phyloP scores from a whole-genome alignment of 1,140 invertebrate genomes.

The Cheumatopsyche charites region DNA sequence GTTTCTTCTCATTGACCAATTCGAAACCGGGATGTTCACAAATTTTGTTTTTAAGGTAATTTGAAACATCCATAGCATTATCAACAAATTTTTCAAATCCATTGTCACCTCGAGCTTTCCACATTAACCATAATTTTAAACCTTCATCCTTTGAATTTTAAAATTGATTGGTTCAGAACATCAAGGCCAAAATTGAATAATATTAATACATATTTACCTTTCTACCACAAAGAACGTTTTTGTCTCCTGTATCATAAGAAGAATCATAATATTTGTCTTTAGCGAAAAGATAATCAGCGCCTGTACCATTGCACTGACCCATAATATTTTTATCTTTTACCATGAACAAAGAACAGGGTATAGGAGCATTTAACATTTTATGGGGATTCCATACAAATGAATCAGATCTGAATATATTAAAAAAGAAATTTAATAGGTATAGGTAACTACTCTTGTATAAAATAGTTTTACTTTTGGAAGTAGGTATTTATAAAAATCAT shows the following conservation, averaged over 20 bases:
- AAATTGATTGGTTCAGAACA: no score
- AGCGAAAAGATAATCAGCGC: constrained; percentile 88
- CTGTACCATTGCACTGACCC: constrained; percentile 75
- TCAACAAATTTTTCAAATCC: constrained; percentile 68
- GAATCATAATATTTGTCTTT: constrained; percentile 94
- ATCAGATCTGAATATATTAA: constrained; percentile 60
- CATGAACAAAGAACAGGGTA: constrained; percentile 87
- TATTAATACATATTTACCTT: constrained; percentile 62
- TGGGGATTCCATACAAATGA: constrained; percentile 94
- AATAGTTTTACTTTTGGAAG: no score
- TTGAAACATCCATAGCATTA: constrained; percentile 66
- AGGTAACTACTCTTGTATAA: not conserved
- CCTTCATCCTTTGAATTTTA: constrained; percentile 72
- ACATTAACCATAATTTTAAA: constrained; percentile 94
- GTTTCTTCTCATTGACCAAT: constrained; percentile 65
- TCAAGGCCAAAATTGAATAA: no score
- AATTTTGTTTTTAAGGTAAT: constrained; percentile 64
- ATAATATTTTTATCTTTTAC: constrained; percentile 70
- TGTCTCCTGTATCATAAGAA: constrained; percentile 89
- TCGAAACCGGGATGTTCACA: constrained; percentile 64
- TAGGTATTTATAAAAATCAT: not conserved
- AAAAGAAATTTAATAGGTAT: not conserved
- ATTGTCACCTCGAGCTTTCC: constrained; percentile 76
- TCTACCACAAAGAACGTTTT: constrained; percentile 90
- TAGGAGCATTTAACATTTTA: constrained; percentile 85